Evolutionary conservation across 2,888 invertebrate genomes (phyloP).

Genomic region (Rotaria magnacalcarata): DNA sequence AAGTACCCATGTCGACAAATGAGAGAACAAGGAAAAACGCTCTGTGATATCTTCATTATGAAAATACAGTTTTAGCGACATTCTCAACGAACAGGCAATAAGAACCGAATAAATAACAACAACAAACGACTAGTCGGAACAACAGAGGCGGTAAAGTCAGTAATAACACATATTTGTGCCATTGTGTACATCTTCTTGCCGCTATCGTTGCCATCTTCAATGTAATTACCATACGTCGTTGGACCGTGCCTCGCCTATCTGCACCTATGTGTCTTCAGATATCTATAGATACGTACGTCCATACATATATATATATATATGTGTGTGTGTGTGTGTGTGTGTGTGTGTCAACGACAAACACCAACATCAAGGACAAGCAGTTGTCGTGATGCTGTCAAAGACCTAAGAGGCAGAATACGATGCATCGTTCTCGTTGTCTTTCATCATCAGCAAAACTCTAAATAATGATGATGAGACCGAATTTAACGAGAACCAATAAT

Average conservation of each 20-base stretch:
- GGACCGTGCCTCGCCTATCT: neutral
- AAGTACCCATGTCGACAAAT: neutral
- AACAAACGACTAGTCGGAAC: neutral
- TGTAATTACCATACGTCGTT: neutral
- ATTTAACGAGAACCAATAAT: neutral
- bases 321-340: neutral
- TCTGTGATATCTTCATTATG: neutral
- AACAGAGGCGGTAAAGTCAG: neutral
- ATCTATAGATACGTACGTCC: too few relatives aligned
- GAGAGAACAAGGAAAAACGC: neutral
- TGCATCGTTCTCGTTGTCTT: neutral
- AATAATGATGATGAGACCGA: neutral
- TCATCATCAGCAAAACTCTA: neutral
- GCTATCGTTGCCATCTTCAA: neutral
- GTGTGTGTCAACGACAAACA: neutral
- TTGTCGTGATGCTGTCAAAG: conserved; percentile 1
- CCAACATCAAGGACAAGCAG: neutral
- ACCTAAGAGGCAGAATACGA: neutral
- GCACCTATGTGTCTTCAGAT: neutral
- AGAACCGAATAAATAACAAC: neutral
- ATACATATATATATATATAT: too few relatives aligned
- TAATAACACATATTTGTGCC: neutral
- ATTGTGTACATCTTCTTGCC: neutral
- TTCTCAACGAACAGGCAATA: neutral
- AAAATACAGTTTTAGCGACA: neutral